Conservation (phyloP, 53 echinoderm and acorn worm genomes). For the Stichopus horrens region DNA sequence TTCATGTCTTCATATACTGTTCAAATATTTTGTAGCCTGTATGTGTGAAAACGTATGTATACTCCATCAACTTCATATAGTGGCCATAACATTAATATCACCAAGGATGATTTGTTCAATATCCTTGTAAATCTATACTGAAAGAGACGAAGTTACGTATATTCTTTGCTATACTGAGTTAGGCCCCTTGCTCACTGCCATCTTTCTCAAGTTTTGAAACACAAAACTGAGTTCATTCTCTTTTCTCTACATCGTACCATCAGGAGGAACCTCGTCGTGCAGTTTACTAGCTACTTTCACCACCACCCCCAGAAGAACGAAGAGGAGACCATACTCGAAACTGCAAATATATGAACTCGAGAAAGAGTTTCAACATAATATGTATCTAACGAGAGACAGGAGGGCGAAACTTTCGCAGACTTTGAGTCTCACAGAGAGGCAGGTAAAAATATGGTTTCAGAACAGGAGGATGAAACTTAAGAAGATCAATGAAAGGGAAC, state of each 20-base stretch:
- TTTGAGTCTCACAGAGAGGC: conserved; percentile 85
- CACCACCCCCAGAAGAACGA: conserved; percentile 89
- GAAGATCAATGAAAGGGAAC: conserved; percentile 85
- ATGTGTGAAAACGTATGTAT: no score
- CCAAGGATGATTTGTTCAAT: no score
- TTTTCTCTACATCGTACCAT: background rate
- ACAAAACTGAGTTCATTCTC: no score
- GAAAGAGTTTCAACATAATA: conserved; percentile 91
- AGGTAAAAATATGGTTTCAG: conserved; percentile 99
- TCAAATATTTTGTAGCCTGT: no score
- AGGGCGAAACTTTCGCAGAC: conserved; percentile 82
- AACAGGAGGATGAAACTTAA: conserved; percentile 97
- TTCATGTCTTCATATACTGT: no score
- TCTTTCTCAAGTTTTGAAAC: no score
- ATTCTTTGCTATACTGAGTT: no score
- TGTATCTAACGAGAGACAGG: conserved; percentile 93
- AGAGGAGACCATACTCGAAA: conserved; percentile 95
- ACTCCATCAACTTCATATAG: no score
- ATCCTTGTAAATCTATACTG: no score
- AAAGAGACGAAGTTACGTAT: no score
- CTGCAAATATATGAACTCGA: conserved; percentile 95
- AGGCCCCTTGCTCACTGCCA: no score
- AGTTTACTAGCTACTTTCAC: conserved; percentile 93
- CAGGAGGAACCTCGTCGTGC: conserved; percentile 86
- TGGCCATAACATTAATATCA: no score